Conservation (phyloP, 2,888 invertebrate species). For the Protophormia terraenovae region DNA sequence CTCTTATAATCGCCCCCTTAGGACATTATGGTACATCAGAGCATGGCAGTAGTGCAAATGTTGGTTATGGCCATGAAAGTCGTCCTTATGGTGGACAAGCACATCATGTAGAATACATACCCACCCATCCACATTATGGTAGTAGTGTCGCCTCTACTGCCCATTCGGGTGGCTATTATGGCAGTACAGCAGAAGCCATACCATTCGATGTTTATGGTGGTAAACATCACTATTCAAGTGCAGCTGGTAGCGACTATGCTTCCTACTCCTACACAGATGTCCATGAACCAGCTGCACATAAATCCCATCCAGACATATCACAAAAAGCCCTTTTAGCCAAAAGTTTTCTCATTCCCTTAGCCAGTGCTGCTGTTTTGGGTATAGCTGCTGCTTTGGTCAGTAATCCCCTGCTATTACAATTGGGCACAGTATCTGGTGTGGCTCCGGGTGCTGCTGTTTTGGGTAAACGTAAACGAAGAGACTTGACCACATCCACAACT, state of each 20-base stretch:
- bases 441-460: conserved; percentile 71
- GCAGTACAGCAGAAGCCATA: conserved; percentile 72
- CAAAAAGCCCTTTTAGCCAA: conserved; percentile 81
- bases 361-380: conserved; percentile 90
- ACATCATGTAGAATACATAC: conserved; percentile 58
- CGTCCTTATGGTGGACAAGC: conserved; percentile 72
- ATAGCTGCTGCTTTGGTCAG: conserved; percentile 90
- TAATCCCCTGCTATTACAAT: conserved; percentile 89
- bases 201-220: conserved; percentile 78
- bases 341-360: conserved; percentile 87
- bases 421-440: conserved; percentile 87
- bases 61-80: conserved; percentile 71
- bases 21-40: conserved; percentile 73
- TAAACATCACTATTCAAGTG: conserved; percentile 72
- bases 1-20: conserved; percentile 45
- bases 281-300: conserved; percentile 72
- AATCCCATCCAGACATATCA: conserved; percentile 74
- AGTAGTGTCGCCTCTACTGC: conserved; percentile 42
- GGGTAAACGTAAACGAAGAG: conserved; percentile 74
- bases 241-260: conserved; percentile 75
- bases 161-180: conserved; percentile 69
- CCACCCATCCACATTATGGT: conserved; percentile 30
- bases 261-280: conserved; percentile 71
- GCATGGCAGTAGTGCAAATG: conserved; percentile 43
- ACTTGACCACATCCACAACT: conserved; percentile 19